A percentile compares a stretch with the other conserved stretches of the same genome.
Conservation (phyloP, 2,797 vertebrate genomes). For the Microctenopoma lineatum region DNA sequence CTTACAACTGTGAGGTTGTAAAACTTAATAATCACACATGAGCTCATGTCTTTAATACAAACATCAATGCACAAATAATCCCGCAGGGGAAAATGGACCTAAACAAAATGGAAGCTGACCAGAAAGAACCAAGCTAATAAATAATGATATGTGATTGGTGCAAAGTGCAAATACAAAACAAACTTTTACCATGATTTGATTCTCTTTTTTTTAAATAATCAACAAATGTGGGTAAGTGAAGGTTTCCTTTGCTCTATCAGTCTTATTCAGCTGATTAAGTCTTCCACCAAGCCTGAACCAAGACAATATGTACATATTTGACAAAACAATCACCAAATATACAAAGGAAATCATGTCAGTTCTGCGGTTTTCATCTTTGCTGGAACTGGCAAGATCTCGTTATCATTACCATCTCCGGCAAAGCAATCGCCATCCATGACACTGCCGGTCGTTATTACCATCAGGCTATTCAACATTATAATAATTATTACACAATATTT, state of each 20-base stretch:
- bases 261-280: constrained; percentile 89
- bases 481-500: constrained; percentile 87
- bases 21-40: constrained; percentile 94
- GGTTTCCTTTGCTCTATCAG: constrained; percentile 83
- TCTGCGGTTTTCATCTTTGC: constrained; percentile 71
- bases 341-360: constrained; percentile 93
- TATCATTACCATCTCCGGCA: constrained; percentile 59
- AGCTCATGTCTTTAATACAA: constrained; percentile 96
- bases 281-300: constrained; percentile 93
- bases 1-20: constrained; percentile 97
- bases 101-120: constrained; percentile 78
- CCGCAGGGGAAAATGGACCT: constrained; percentile 89
- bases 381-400: constrained; percentile 67
- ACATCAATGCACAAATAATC: constrained; percentile 98
- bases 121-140: constrained; percentile 91
- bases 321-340: constrained; percentile 99
- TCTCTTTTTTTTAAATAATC: constrained; percentile 88
- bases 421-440: constrained; percentile 65
- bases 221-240: constrained; percentile 90
- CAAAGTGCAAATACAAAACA: constrained; percentile 97
- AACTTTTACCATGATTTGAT: constrained; percentile 89
- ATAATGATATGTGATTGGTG: constrained; percentile 98
- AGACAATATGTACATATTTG: constrained; percentile 99
- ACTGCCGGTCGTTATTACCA: constrained; percentile 62
- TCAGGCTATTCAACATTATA: constrained; percentile 71